Evolutionary conservation across 2,888 invertebrate species (phyloP).

Genomic region (Mythimna impura): DNA sequence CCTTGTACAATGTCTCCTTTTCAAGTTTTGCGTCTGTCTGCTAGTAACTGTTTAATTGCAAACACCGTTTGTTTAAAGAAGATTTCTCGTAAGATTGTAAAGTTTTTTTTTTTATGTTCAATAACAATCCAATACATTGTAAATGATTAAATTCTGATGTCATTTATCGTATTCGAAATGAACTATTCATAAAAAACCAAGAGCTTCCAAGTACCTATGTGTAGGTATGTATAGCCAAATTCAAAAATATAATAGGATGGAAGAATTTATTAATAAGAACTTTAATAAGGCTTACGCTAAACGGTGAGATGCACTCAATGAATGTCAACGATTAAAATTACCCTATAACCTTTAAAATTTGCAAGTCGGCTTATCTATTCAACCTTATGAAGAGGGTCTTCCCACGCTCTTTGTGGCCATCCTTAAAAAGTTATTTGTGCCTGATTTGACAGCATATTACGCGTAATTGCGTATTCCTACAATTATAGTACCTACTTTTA

Average conservation of each 20-base stretch:
- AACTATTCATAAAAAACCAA: too few relatives aligned
- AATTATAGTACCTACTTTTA: neutral
- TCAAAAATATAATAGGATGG: neutral
- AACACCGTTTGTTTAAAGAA: too few relatives aligned
- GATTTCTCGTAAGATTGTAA: too few relatives aligned
- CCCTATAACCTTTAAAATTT: conserved; percentile 35
- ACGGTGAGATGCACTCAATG: conserved; percentile 9
- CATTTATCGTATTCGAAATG: too few relatives aligned
- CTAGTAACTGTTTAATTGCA: too few relatives aligned
- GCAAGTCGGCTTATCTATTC: conserved; percentile 20
- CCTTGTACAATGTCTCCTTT: too few relatives aligned
- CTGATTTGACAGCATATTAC: conserved; percentile 6
- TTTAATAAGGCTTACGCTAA: conserved; percentile 8
- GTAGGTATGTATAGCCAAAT: neutral
- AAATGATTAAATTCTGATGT: too few relatives aligned
- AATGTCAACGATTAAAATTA: conserved; percentile 30
- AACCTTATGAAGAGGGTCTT: conserved; percentile 23
- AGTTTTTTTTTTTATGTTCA: too few relatives aligned
- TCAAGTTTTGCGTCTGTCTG: too few relatives aligned
- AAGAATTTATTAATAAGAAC: conserved; percentile 11
- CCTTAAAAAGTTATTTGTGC: conserved; percentile 13
- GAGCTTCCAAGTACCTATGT: neutral
- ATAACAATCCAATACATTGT: too few relatives aligned
- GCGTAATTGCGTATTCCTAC: conserved; percentile 9
- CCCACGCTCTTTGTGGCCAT: conserved; percentile 29